A percentile compares a stretch with the other conserved stretches of the same genome.
These are phyloP conservation scores for Brachionus rotundiformis DNA, from an alignment of 1,140 invertebrate genomes.

Conservation along the genomic window DNA sequence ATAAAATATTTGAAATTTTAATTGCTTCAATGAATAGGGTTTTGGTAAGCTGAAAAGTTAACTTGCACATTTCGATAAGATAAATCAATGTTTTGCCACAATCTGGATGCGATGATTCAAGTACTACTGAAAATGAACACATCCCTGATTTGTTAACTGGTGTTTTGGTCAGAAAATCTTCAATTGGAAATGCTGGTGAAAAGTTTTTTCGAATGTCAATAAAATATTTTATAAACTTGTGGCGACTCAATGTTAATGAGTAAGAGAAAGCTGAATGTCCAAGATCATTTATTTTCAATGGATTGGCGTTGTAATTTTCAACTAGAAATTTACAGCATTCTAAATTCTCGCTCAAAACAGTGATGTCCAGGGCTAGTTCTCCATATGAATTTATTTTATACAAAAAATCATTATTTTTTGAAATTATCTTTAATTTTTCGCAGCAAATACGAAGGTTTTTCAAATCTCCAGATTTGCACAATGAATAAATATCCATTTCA, in stretches of 20 bases:
- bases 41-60: constrained; percentile 14
- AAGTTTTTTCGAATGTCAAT: constrained; percentile 21
- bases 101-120: constrained; percentile 37
- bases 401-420: constrained; percentile 33
- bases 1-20: constrained; percentile 15
- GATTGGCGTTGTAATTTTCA: not conserved
- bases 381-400: constrained; percentile 13
- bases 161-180: constrained; percentile 32
- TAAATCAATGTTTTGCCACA: constrained; percentile 11
- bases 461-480: not conserved
- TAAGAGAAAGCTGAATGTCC: constrained; percentile 30
- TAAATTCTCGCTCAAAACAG: not conserved
- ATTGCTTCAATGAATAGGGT: not conserved
- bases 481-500: not conserved
- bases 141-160: not conserved
- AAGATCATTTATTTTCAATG: not conserved
- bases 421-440: constrained; percentile 1
- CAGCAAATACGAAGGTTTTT: not conserved
- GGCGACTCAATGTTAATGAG: not conserved
- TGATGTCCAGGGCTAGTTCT: not conserved
- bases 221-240: constrained; percentile 27
- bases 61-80: not conserved
- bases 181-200: constrained; percentile 6
- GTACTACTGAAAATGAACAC: constrained; percentile 2
- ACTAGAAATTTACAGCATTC: constrained; percentile 23